A percentile compares a stretch with the other conserved stretches of the same genome.
Evolutionary conservation across 2,113 vertebrate species (phyloP).

Genomic region (Xiphophorus couchianus): DNA sequence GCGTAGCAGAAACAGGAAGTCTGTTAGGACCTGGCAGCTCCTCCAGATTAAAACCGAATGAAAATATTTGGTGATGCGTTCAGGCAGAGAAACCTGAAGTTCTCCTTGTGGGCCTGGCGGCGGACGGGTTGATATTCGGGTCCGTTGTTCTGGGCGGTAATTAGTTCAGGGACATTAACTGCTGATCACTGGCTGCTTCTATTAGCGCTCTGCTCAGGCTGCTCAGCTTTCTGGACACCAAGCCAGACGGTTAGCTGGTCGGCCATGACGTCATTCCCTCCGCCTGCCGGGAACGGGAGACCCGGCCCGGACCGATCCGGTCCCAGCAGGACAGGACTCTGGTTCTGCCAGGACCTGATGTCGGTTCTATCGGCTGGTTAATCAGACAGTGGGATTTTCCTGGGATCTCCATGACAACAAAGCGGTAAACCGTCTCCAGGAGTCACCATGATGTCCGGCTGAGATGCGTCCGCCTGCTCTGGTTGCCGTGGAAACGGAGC

Average conservation of each 20-base stretch:
- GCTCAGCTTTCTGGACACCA: slow-evolving; percentile 49
- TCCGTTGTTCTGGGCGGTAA: slow-evolving; percentile 28
- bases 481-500: background rate
- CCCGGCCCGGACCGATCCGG: slow-evolving; percentile 7
- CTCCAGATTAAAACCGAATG: no score
- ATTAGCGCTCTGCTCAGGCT: slow-evolving; percentile 61
- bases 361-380: background rate
- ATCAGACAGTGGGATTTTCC: background rate
- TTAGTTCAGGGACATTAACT: slow-evolving; percentile 72
- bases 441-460: background rate
- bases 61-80: no score
- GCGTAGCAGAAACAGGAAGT: background rate
- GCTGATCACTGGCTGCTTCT: slow-evolving; percentile 53
- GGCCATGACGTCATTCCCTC: slow-evolving; percentile 38
- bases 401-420: background rate
- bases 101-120: no score
- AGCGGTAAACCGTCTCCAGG: background rate
- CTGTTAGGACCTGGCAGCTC: background rate
- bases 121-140: no score
- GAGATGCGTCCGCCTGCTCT: background rate
- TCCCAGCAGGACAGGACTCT: background rate
- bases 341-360: background rate
- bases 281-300: slow-evolving; percentile 19
- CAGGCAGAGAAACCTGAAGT: background rate
- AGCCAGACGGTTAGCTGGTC: slow-evolving; percentile 53